Percentiles rank a stretch among this genome's conserved stretches.
phyloP scores from a whole-genome alignment of 1,140 invertebrate genomes.

The Macrobrachium nipponense region DNA sequence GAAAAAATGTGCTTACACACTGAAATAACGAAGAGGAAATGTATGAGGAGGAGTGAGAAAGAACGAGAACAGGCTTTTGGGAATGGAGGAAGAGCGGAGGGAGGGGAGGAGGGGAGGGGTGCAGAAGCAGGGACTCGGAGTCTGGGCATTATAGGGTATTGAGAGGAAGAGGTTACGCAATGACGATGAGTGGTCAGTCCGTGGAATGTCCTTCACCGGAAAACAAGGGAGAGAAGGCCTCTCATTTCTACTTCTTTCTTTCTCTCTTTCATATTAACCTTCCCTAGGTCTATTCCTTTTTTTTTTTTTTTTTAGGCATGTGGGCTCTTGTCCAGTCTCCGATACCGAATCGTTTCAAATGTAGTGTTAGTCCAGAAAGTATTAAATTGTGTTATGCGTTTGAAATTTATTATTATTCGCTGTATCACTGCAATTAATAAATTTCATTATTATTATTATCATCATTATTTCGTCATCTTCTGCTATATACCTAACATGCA shows the following conservation, averaged over 20 bases:
- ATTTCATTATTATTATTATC: no score
- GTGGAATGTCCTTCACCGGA: constrained; percentile 39
- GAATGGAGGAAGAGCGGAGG: not conserved
- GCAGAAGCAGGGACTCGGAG: not conserved
- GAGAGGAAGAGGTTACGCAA: constrained; percentile 17
- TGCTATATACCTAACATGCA: no score
- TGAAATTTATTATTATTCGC: no score
- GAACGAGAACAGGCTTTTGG: no score
- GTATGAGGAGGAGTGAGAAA: not conserved
- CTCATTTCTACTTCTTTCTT: not conserved
- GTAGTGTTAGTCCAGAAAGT: no score
- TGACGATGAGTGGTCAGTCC: constrained; percentile 33
- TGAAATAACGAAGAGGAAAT: constrained; percentile 3
- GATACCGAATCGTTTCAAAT: no score
- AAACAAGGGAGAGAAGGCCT: constrained; percentile 35
- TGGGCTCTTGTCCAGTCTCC: no score
- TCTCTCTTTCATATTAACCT: not conserved
- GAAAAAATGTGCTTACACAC: not conserved
- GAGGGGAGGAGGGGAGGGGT: not conserved
- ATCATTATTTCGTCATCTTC: no score
- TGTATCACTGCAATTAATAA: no score
- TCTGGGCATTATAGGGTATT: not conserved
- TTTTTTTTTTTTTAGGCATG: no score
- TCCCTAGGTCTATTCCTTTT: no score
- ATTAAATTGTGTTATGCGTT: no score